Base-by-base conservation (phyloP, 2,113 vertebrate genomes). In the Paraplagusia blochii region DNA sequence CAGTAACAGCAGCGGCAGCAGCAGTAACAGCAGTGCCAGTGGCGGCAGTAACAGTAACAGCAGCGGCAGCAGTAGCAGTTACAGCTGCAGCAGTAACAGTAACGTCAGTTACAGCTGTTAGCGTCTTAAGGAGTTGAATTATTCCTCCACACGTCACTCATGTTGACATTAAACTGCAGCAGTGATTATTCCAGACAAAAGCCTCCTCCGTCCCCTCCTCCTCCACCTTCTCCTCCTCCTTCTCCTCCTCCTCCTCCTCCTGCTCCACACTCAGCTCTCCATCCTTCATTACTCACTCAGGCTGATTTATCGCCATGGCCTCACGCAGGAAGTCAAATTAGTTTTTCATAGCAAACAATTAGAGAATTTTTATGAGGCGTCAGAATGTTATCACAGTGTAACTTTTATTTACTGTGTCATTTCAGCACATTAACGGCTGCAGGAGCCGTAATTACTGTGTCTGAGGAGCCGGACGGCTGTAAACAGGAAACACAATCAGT, bases 141-240 rank as follows among this genome's bases (percentile, higher is more conserved):
- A 80, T 84, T 86, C 77, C 74, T 63, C 69, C 70, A 76, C 78
- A 74, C 77, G 76, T 85, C 79, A 81, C 46, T 72, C 61, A 70
- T 58, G 67, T 80, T 83, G 78, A 80, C 79, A 63, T 68, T 74
- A 82, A 76, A 81, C 65, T 43, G 46, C 58, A 60, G 76, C 83
- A 80, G 77, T 77, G 80, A 87, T 86, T 87, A 74, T 67, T 71
- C 74, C 66, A 83, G 74, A 87, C 83, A 81, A 85, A 85, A 84
- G 75, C 72, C 68, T 70, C 70, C 58, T 71, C 83, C 69, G 22
- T 29, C 22, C 6, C 22, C 22, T 29, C 22, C 22, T 29, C 22
- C 22, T 29, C 22, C 22, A 4, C 22, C 22, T 4, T 6, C 22
- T 29, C 22, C 22, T 29, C 22, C 22, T 29, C 22, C 22, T 29